Base-by-base conservation (phyloP, 2,797 vertebrate species). In the Phaenicophaeus curvirostris region DNA sequence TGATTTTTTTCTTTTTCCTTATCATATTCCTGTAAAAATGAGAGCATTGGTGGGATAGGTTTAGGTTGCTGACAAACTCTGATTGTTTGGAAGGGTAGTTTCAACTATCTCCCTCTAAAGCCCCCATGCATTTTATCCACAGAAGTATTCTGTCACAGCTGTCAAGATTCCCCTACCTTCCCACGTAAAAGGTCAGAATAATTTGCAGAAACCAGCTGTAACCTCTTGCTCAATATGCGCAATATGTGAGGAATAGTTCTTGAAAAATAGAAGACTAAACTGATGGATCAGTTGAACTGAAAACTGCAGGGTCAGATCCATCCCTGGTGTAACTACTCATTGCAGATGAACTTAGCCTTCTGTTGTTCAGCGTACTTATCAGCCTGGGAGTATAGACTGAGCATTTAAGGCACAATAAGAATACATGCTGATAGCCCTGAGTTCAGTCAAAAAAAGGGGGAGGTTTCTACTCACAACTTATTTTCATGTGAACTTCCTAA, bases 201-300 rank as follows among this genome's bases (percentile, higher is more conserved):
- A 96, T 97, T 95, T 95, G 94, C 92, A 95, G 93, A 96, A 95
- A 93, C 66, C 58, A 85, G 51, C 84, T 95, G 84, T 85, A 95
- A 95, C 91, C 89, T 48, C 23, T 90, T 19, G 6, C 46, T 93
- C 93, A 88, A 67, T 37, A 12, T 39, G 58, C 74, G 41, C 69
- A 93, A 25, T 90, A 92, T 57, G 54, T 94, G 75, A 88, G 24
- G 44, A 90, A 96, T 95, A 3, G 55, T 87, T 95, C 93, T 93
- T 93, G 58, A 87, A 85, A 96, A 93, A 94, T 8, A 86, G 81
- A 93, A 96, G 81, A 87, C 96, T 95, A 96, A 97, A 65, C 62
- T 92, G 94, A 97, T 95, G 74, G 67, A 96, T 97, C 21, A 9
- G 55, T 89, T 89, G 59, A 91, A 91, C n/a, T 37, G 68, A 77